These are phyloP conservation scores for Nestor notabilis DNA, from an alignment of 2,113 vertebrate genomes.

Conservation along the genomic window DNA sequence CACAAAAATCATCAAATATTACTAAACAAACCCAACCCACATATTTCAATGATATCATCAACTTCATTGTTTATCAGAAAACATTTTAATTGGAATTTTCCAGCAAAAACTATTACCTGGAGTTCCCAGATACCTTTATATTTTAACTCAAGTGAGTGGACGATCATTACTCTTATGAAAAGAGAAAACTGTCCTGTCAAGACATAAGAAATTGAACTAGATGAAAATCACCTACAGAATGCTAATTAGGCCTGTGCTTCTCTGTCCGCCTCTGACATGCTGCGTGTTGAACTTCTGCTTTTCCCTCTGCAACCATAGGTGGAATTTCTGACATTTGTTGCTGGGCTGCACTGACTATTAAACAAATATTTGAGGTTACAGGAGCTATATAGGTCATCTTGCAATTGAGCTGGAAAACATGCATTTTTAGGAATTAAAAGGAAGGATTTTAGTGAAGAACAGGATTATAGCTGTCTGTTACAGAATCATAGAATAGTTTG, in stretches of 20 bases:
- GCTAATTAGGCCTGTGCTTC: not conserved
- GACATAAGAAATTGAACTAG: not conserved
- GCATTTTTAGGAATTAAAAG: not conserved
- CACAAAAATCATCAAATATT: not conserved
- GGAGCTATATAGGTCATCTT: not conserved
- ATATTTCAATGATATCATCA: not conserved
- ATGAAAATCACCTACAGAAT: constrained; percentile 1
- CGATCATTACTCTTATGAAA: not conserved
- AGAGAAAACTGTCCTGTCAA: not conserved
- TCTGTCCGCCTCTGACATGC: not conserved
- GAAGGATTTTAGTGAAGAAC: not conserved
- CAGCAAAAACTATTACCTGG: not conserved
- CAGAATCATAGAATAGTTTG: too few species aligned
- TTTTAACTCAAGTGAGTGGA: not conserved
- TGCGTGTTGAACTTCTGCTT: not conserved
- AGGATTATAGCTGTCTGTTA: not conserved
- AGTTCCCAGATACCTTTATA: not conserved
- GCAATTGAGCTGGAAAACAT: not conserved
- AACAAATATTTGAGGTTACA: not conserved
- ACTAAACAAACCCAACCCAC: not conserved
- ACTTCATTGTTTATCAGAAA: not conserved
- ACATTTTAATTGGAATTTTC: not conserved
- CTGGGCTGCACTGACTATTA: not conserved
- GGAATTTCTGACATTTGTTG: not conserved
- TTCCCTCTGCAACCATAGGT: not conserved